Evolutionary conservation across 2,113 vertebrate species (phyloP), one percentile per base, ranked within the genome.

Genomic region (Mirza zaza): DNA sequence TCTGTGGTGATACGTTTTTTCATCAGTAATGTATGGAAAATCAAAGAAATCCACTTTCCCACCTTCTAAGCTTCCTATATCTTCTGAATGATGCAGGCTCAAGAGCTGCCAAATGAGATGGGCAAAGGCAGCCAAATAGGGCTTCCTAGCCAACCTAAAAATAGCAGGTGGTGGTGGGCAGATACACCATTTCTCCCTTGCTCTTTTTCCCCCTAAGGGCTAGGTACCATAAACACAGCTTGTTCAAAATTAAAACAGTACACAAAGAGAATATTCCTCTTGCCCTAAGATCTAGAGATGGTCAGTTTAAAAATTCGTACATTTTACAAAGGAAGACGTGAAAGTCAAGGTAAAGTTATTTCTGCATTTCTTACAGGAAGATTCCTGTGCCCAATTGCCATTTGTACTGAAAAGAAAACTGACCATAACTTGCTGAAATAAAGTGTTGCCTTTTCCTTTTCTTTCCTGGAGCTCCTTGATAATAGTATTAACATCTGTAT

Each of bases 41-140:
- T 84, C 75, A 97, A 96, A 96, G 90, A 97, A 90, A 90, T 83
- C 70, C 77, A 89, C 89, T 71, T 95, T 94, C 86, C 52, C 34
- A 90, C 95, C 91, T 90, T 97, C 59, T 71, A 91, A 77, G 96
- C 92, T 93, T 91, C 97, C 88, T 75, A 18, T 39, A 77, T 87
- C 71, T 93, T 88, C 83, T 93, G 70, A 97, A 89, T 81, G 96
- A 96, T 96, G 90, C 96, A 92, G 87, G 79, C 96, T 95, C 76
- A 93, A 92, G 94, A 92, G 87, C 55, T 98, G 97, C 97, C 97
- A 97, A 96, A 96, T 96, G 79, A 94, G 75, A 97, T 92, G 83
- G 92, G 67, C 65, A 94, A 93, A 92, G 65, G 94, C 94, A 77
- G 97, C 97, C 97, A 97, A 93, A 90, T 1, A 92, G 96, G 75